Conservation (phyloP, 2,888 invertebrate genomes). For the Apamea crenata region DNA sequence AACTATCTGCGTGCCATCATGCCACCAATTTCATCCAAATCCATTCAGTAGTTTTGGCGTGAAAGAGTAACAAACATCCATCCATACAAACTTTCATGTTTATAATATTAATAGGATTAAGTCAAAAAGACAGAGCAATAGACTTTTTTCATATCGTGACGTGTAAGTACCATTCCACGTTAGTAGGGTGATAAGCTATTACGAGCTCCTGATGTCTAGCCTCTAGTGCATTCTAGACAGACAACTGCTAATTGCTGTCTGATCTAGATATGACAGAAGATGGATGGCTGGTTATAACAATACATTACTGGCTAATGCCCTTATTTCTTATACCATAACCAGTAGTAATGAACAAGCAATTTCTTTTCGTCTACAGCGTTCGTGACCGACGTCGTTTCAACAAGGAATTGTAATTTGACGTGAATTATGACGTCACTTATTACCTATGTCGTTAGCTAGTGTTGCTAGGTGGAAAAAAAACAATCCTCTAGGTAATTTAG, state of each 20-base stretch:
- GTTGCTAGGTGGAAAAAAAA: slow-evolving; percentile 13
- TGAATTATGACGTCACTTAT: slow-evolving; percentile 59
- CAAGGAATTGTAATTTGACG: slow-evolving; percentile 43
- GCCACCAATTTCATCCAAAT: too few species aligned
- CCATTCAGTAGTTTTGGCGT: too few species aligned
- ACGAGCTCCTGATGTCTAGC: background rate
- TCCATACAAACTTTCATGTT: too few species aligned
- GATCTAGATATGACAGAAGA: slow-evolving; percentile 21
- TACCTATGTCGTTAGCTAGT: slow-evolving; percentile 35
- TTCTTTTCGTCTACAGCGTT: slow-evolving; percentile 41
- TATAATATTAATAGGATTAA: too few species aligned
- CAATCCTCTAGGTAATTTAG: background rate
- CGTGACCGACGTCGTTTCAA: slow-evolving; percentile 53
- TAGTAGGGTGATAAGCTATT: too few species aligned
- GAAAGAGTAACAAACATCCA: too few species aligned
- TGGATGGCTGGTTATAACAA: slow-evolving; percentile 6
- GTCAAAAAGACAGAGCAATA: background rate
- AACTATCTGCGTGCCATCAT: too few species aligned
- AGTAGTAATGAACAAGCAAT: slow-evolving; percentile 27
- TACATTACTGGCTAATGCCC: slow-evolving; percentile 1
- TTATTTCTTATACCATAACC: slow-evolving; percentile 5
- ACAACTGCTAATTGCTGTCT: slow-evolving; percentile 16
- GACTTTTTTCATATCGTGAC: background rate
- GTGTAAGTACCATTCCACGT: background rate
- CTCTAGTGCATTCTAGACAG: background rate